A percentile compares a stretch with the other conserved stretches of the same genome.
Conservation (phyloP, 2,797 vertebrate genomes). For the Molossus molossus region DNA sequence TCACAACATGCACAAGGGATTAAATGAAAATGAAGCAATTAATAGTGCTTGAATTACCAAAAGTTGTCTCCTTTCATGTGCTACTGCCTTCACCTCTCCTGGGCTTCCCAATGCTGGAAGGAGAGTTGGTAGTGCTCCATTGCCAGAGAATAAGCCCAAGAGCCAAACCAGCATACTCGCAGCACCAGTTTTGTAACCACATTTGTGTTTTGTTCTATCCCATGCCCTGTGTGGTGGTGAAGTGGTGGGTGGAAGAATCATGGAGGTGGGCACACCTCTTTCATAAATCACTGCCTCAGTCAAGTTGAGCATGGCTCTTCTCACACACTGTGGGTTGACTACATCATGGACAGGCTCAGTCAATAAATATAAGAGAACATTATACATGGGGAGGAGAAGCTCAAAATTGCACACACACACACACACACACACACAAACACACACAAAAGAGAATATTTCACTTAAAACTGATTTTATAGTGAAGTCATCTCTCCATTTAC, state of each 20-base stretch:
- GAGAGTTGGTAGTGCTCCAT: not conserved
- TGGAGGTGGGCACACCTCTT: not conserved
- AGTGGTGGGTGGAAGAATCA: too few relatives aligned
- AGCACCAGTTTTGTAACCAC: not conserved
- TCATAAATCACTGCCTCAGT: not conserved
- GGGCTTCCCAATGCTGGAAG: not conserved
- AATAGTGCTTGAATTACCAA: not conserved
- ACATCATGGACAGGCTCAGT: not conserved
- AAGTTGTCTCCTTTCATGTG: not conserved
- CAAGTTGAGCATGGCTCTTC: not conserved
- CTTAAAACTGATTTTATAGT: constrained; percentile 4
- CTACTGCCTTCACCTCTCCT: not conserved
- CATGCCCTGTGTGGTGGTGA: not conserved
- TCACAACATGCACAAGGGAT: not conserved
- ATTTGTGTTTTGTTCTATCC: not conserved
- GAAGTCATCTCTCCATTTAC: not conserved
- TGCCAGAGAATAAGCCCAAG: not conserved
- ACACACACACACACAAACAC: too few relatives aligned
- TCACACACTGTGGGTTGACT: not conserved
- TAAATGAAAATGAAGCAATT: not conserved
- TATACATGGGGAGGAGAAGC: not conserved
- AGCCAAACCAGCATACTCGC: not conserved
- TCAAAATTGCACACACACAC: not conserved
- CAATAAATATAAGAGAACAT: not conserved
- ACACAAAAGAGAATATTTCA: not conserved